A percentile compares a stretch with the other conserved stretches of the same genome.
Conservation (phyloP, 92 coral and sea anemone genomes). For the Diadumene lineata region DNA sequence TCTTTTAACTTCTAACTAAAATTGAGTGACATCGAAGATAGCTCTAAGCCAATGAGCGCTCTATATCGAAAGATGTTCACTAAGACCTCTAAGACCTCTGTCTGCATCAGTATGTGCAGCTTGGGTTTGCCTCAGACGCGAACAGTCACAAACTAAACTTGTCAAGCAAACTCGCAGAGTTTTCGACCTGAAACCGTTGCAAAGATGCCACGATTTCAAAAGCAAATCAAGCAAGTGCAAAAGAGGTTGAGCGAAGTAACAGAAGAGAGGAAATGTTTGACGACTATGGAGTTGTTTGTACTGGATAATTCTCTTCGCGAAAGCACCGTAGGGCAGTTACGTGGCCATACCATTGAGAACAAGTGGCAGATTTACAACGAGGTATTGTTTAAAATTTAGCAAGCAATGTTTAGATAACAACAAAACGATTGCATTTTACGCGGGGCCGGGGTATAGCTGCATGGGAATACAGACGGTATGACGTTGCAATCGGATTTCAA, state of each 20-base stretch:
- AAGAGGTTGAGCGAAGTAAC: background rate
- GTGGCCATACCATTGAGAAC: conserved; percentile 77
- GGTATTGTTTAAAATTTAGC: conserved; percentile 42
- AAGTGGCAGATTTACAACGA: conserved; percentile 81
- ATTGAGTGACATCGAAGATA: too few species aligned
- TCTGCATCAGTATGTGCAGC: background rate
- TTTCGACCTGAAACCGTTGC: background rate
- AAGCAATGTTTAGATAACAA: background rate
- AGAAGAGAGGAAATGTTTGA: conserved; percentile 28
- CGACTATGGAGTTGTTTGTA: conserved; percentile 57
- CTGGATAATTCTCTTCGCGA: conserved; percentile 85
- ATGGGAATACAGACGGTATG: too few species aligned
- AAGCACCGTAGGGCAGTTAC: conserved; percentile 78
- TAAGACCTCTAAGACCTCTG: too few species aligned
- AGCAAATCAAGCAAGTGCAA: background rate
- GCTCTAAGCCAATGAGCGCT: too few species aligned
- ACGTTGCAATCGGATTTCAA: too few species aligned
- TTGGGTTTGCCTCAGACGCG: too few species aligned
- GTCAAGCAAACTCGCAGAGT: too few species aligned
- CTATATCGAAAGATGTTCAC: too few species aligned
- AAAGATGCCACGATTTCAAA: conserved; percentile 1
- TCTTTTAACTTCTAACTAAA: too few species aligned
- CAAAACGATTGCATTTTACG: background rate
- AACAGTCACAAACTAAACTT: too few species aligned
- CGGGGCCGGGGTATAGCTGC: too few species aligned